Evolutionary conservation across 2,888 invertebrate species (phyloP).

Genomic region (Dusona sp.): DNA sequence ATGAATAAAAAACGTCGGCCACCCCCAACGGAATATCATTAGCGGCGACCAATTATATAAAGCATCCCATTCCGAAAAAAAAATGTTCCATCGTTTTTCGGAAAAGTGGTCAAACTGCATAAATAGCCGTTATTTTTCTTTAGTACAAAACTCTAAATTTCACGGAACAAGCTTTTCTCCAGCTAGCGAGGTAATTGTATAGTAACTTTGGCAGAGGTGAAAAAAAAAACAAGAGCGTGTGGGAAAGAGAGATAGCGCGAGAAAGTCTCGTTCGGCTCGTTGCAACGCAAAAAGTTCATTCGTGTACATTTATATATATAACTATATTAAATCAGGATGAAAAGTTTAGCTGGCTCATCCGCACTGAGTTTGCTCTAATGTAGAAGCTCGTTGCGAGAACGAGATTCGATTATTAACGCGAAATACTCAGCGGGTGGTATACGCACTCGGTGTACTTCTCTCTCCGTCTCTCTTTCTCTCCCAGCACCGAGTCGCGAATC

Average conservation of each 20-base stretch:
- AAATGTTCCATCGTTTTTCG: too few relatives aligned
- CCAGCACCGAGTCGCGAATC: conserved; percentile 37
- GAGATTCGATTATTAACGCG: conserved; percentile 63
- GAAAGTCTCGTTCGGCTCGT: conserved; percentile 6
- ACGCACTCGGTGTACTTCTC: conserved; percentile 21
- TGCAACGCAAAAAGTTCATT: not conserved
- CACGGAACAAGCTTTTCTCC: conserved; percentile 25
- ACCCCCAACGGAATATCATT: too few relatives aligned
- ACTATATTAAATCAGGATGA: not conserved
- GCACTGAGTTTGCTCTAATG: conserved; percentile 14
- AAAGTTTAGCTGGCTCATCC: conserved; percentile 44
- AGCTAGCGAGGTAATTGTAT: not conserved
- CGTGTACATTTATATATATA: not conserved
- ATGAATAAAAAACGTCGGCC: too few relatives aligned
- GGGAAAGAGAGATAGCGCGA: not conserved
- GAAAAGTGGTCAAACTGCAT: too few relatives aligned
- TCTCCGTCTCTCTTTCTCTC: not conserved
- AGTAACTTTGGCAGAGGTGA: conserved; percentile 1
- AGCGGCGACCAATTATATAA: too few relatives aligned
- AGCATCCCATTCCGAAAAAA: too few relatives aligned
- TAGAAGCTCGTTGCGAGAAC: conserved; percentile 4
- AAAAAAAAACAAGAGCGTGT: not conserved
- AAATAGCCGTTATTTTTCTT: not conserved
- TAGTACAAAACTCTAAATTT: conserved; percentile 1
- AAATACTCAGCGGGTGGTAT: conserved; percentile 39